These are phyloP conservation scores for Leptopilina drosophilae DNA, from an alignment of 2,888 invertebrate genomes.

Conservation along the genomic window DNA sequence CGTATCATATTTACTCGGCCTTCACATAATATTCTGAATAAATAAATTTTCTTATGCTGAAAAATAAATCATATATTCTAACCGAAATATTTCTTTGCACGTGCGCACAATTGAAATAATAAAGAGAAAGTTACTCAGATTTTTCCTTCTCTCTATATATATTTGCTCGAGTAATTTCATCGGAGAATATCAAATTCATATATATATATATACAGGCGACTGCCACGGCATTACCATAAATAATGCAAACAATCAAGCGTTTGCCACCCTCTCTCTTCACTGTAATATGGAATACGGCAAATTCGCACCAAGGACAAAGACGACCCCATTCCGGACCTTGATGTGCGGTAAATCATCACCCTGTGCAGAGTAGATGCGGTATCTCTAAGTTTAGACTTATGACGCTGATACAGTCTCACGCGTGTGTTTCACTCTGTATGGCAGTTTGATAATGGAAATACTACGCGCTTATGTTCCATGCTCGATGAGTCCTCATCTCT, in stretches of 20 bases:
- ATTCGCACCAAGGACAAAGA: constrained; percentile 70
- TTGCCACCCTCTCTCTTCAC: constrained; percentile 51
- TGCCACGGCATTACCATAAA: constrained; percentile 68
- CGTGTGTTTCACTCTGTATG: constrained; percentile 40
- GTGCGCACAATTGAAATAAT: constrained; percentile 25
- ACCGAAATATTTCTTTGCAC: constrained; percentile 21
- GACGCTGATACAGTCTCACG: constrained; percentile 46
- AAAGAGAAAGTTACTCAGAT: not conserved
- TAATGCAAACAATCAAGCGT: constrained; percentile 71
- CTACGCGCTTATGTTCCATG: constrained; percentile 57
- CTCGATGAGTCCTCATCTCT: constrained; percentile 48
- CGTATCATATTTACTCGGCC: no score
- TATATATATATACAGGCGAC: constrained; percentile 41
- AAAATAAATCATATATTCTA: not conserved
- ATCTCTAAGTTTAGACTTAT: constrained; percentile 53
- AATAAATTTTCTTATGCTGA: not conserved
- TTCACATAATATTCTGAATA: not conserved
- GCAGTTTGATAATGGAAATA: constrained; percentile 51
- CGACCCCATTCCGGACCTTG: constrained; percentile 55
- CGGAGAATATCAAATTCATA: constrained; percentile 55
- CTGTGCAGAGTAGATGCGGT: constrained; percentile 56
- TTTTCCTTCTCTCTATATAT: not conserved
- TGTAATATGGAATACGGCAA: constrained; percentile 53
- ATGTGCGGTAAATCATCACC: constrained; percentile 62
- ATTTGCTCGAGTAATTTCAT: constrained; percentile 49